Conservation (phyloP, 1,140 invertebrate genomes). For the Neotoxoptera formosana region DNA sequence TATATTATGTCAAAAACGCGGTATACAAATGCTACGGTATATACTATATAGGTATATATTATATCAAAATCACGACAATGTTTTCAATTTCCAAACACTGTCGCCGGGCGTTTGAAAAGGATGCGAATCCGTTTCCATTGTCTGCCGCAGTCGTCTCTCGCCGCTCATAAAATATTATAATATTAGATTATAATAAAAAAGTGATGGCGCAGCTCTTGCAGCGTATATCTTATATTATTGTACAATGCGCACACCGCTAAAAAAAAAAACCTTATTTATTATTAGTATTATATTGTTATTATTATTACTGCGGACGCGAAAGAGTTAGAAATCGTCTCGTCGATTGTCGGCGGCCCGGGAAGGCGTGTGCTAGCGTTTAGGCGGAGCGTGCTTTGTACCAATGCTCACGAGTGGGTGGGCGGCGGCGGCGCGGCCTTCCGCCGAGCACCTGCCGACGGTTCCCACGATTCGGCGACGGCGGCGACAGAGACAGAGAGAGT, state of each 20-base stretch:
- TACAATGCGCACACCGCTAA: not conserved
- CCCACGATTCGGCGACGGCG: slow-evolving; percentile 34
- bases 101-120: not conserved
- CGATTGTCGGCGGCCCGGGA: slow-evolving; percentile 9
- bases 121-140: slow-evolving; percentile 19
- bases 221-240: too few species aligned
- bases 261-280: not conserved
- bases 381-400: slow-evolving; percentile 57
- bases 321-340: not conserved
- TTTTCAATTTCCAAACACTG: not conserved
- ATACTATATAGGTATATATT: too few species aligned
- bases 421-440: slow-evolving; percentile 35
- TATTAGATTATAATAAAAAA: slow-evolving; percentile 8
- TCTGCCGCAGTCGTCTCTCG: too few species aligned
- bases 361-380: slow-evolving; percentile 56
- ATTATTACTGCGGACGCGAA: not conserved
- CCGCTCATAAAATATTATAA: not conserved
- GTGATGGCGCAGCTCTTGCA: not conserved
- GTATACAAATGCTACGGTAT: not conserved
- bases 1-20: not conserved
- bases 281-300: not conserved
- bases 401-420: slow-evolving; percentile 50
- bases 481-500: slow-evolving; percentile 17
- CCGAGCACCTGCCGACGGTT: slow-evolving; percentile 56
- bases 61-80: not conserved